A percentile compares a stretch with the other conserved stretches of the same genome.
Evolutionary conservation across 2,113 vertebrate species (phyloP).

Genomic region (Sinocyclocheilus maitianheensis): DNA sequence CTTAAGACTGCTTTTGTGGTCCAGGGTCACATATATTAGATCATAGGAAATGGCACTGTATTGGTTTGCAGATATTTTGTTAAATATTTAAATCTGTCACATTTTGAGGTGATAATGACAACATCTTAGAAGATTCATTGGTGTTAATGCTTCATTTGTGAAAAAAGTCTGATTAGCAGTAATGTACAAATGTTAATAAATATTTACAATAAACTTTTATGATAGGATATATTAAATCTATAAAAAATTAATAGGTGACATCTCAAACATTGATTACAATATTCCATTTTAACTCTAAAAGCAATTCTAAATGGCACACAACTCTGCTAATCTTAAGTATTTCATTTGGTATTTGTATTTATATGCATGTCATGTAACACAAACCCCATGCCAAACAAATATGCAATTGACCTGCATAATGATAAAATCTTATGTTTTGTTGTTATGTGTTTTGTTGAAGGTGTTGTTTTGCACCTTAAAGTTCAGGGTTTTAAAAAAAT

Average conservation of each 20-base stretch:
- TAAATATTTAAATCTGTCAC: neutral
- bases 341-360: too few relatives aligned
- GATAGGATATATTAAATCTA: neutral
- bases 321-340: too few relatives aligned
- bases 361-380: too few relatives aligned
- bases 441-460: neutral
- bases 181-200: neutral
- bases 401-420: neutral
- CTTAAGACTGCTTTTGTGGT: too few relatives aligned
- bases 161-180: neutral
- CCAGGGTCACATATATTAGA: neutral
- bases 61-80: neutral
- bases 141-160: neutral
- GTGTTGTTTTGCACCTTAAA: neutral
- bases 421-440: neutral
- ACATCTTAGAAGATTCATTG: neutral
- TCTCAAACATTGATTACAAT: too few relatives aligned
- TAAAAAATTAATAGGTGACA: too few relatives aligned
- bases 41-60: neutral
- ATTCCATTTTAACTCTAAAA: too few relatives aligned
- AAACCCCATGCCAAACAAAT: too few relatives aligned
- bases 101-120: neutral
- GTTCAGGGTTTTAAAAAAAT: neutral
- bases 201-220: neutral
- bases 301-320: too few relatives aligned